These are phyloP conservation scores for Phoxinus dragarum DNA, from an alignment of 2,797 vertebrate species.

Conservation along the genomic window DNA sequence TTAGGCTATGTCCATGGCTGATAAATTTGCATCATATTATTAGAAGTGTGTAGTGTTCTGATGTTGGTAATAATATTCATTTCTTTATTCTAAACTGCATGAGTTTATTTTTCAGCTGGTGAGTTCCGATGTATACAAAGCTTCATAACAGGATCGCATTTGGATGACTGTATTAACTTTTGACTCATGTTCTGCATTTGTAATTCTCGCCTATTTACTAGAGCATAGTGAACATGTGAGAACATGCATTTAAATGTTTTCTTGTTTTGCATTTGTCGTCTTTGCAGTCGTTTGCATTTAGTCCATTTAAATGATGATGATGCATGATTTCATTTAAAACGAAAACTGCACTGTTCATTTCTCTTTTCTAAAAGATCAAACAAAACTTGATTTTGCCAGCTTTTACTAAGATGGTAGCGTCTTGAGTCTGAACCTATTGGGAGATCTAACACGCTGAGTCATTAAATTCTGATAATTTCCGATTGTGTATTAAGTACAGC, in stretches of 20 bases:
- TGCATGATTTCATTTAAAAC: background rate
- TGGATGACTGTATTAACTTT: background rate
- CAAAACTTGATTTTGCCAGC: background rate
- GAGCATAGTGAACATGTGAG: background rate
- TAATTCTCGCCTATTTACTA: background rate
- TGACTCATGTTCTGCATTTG: background rate
- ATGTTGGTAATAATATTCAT: background rate
- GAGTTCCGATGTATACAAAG: background rate
- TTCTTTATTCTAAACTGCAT: background rate
- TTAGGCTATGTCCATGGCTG: background rate
- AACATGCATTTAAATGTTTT: constrained; percentile 16
- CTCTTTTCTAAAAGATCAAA: constrained; percentile 4
- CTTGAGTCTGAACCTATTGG: background rate
- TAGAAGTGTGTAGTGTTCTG: constrained; percentile 25
- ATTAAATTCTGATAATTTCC: constrained; percentile 1
- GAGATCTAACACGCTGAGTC: background rate
- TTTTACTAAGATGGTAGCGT: background rate
- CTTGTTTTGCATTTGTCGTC: background rate
- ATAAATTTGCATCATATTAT: background rate
- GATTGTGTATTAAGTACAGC: background rate
- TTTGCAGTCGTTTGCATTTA: background rate
- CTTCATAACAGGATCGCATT: background rate
- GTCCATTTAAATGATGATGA: background rate
- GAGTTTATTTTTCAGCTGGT: background rate
- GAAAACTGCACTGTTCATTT: background rate